These are phyloP conservation scores for Molothrus aeneus DNA, from an alignment of 2,797 vertebrate genomes.

Conservation along the genomic window DNA sequence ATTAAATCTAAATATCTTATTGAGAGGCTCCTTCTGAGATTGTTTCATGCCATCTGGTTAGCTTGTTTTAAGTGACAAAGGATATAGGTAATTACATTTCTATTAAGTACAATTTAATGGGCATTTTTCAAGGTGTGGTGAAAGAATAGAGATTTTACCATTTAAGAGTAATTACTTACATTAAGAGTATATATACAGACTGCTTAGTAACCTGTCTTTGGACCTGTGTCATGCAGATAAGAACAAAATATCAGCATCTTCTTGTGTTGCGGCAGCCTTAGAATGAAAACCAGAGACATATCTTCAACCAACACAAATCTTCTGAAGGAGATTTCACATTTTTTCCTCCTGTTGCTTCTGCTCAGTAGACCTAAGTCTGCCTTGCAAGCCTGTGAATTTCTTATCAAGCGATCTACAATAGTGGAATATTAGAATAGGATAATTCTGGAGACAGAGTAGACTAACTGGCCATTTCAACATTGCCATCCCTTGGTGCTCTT, in stretches of 20 bases:
- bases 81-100: slow-evolving; percentile 61
- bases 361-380: neutral
- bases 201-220: neutral
- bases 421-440: neutral
- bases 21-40: slow-evolving; percentile 57
- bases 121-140: slow-evolving; percentile 50
- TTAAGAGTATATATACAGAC: slow-evolving; percentile 30
- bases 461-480: neutral
- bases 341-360: neutral
- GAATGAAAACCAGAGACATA: neutral
- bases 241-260: neutral
- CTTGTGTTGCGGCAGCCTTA: neutral
- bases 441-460: fast-evolving
- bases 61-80: slow-evolving; percentile 72
- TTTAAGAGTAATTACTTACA: slow-evolving; percentile 48
- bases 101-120: slow-evolving; percentile 71
- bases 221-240: neutral
- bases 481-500: neutral
- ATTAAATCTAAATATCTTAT: slow-evolving; percentile 66
- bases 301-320: neutral
- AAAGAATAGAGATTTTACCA: slow-evolving; percentile 44
- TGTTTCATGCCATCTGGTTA: slow-evolving; percentile 66
- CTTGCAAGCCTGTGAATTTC: neutral
- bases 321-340: neutral
- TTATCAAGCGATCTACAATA: neutral